Evolutionary conservation across 2,113 vertebrate genomes (phyloP).

Genomic region (Rutilus rutilus): DNA sequence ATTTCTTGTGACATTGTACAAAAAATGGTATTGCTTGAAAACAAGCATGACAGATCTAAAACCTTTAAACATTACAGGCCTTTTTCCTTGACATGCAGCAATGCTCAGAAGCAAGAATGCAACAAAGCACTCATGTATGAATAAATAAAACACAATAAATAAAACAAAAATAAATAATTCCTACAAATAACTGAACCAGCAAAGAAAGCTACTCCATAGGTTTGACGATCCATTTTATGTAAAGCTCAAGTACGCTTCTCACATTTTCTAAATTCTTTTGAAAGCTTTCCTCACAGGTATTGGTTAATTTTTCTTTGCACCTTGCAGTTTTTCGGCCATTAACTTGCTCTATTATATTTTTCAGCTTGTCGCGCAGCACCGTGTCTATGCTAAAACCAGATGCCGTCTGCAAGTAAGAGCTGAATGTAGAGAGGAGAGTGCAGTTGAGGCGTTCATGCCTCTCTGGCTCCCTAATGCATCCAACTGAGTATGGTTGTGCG

Average conservation of each 20-base stretch:
- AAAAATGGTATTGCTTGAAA: not conserved
- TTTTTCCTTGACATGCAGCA: not conserved
- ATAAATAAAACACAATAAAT: not conserved
- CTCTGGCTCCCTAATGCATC: not conserved
- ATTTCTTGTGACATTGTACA: not conserved
- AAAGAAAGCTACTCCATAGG: not conserved
- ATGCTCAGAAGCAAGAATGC: too few relatives aligned
- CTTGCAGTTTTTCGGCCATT: fast-evolving
- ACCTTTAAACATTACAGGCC: not conserved
- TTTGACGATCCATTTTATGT: not conserved
- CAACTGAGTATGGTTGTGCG: too few relatives aligned
- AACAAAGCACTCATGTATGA: not conserved
- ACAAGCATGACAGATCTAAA: conserved; percentile 4
- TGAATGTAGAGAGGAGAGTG: not conserved
- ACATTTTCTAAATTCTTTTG: not conserved
- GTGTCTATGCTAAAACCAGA: not conserved
- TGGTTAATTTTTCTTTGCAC: too few relatives aligned
- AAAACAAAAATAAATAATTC: conserved; percentile 9
- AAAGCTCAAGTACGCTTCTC: conserved; percentile 4
- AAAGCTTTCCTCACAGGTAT: not conserved
- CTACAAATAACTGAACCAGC: not conserved
- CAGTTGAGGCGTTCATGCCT: not conserved
- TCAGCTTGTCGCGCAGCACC: not conserved
- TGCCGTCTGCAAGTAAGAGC: not conserved
- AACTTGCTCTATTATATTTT: not conserved